Percentiles rank a stretch among this genome's conserved stretches.
phyloP scores from a whole-genome alignment of 2,797 vertebrate genomes.

The Phrynocephalus vlangalii region DNA sequence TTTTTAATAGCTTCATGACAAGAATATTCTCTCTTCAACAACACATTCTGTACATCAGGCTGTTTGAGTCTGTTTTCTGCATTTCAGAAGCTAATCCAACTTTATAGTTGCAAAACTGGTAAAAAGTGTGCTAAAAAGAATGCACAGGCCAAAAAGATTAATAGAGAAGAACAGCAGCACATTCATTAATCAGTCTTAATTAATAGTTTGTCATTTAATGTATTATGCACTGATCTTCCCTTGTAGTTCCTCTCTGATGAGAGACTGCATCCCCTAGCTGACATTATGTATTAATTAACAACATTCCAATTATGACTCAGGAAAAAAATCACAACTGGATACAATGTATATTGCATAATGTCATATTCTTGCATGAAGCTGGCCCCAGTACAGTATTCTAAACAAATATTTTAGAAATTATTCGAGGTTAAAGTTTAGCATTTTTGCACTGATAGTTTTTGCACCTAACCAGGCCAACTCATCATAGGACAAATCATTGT shows the following conservation, averaged over 20 bases:
- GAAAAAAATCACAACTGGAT: slow-evolving; percentile 69
- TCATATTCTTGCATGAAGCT: slow-evolving; percentile 52
- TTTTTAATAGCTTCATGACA: neutral
- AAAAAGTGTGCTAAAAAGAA: slow-evolving; percentile 46
- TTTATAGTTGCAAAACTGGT: slow-evolving; percentile 55
- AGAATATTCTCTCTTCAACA: neutral
- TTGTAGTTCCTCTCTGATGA: slow-evolving; percentile 59
- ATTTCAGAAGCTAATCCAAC: slow-evolving; percentile 42
- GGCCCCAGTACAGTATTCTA: slow-evolving; percentile 48
- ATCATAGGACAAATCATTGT: neutral
- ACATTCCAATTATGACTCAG: slow-evolving; percentile 66
- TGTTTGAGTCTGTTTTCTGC: slow-evolving; percentile 44
- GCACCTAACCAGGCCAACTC: neutral
- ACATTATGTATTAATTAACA: slow-evolving; percentile 69
- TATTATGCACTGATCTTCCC: slow-evolving; percentile 66
- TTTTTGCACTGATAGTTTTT: neutral
- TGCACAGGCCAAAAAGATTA: slow-evolving; percentile 49
- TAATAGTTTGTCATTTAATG: slow-evolving; percentile 61
- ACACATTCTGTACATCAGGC: neutral
- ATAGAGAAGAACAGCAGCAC: slow-evolving; percentile 37
- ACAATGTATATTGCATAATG: slow-evolving; percentile 61
- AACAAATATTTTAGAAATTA: slow-evolving; percentile 34
- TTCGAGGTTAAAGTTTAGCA: neutral
- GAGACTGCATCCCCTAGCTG: slow-evolving; percentile 70
- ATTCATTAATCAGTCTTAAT: slow-evolving; percentile 74